phyloP scores from a whole-genome alignment of 2,113 vertebrate species.

The Terrapene triunguis region DNA sequence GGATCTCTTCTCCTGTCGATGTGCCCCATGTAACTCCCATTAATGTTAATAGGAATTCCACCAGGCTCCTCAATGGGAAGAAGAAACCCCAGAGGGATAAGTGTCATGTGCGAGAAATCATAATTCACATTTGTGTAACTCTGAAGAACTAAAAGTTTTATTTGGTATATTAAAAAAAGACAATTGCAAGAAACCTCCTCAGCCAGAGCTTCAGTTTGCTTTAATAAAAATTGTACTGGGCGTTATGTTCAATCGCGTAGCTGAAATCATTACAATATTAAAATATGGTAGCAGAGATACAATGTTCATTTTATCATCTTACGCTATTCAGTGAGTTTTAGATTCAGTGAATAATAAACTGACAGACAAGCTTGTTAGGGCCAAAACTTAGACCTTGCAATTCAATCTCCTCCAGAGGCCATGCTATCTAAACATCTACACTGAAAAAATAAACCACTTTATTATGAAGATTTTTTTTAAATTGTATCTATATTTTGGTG shows the following conservation, averaged over 20 bases:
- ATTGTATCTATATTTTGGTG: conserved; percentile 23
- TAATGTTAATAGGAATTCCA: conserved; percentile 65
- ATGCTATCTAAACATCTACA: conserved; percentile 44
- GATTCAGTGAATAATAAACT: conserved; percentile 60
- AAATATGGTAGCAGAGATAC: neutral
- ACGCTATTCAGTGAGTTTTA: neutral
- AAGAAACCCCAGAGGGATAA: conserved; percentile 54
- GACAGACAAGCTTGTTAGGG: conserved; percentile 42
- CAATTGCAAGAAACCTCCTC: neutral
- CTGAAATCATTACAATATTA: neutral
- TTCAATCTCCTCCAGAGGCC: conserved; percentile 62
- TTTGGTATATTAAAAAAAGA: conserved; percentile 5
- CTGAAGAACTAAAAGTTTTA: neutral
- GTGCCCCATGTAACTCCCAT: conserved; percentile 38
- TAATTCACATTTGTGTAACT: conserved; percentile 11
- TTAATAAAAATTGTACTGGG: neutral
- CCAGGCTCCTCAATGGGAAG: conserved; percentile 45
- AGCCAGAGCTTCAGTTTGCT: neutral
- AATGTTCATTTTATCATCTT: neutral
- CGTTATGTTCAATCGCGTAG: neutral
- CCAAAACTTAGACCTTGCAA: conserved; percentile 55
- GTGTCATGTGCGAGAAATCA: conserved; percentile 56
- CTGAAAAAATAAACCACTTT: conserved; percentile 62
- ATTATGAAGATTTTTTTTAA: conserved; percentile 61
- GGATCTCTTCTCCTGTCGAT: conserved; percentile 41